These are phyloP conservation scores for Malacoctenus gilli DNA, from an alignment of 2,797 vertebrate genomes.

Conservation along the genomic window DNA sequence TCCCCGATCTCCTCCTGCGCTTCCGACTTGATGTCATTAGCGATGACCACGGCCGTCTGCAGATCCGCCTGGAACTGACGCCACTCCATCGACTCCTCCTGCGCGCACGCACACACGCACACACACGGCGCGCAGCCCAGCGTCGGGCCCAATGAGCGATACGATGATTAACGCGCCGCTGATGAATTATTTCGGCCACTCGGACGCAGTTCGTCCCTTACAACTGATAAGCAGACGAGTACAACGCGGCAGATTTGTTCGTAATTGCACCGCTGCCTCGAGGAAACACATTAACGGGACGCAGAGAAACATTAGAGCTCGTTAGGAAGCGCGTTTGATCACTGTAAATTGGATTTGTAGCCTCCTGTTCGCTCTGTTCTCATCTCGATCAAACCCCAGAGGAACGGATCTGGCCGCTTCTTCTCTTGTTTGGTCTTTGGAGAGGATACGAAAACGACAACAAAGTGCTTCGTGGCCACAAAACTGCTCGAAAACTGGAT, in stretches of 20 bases:
- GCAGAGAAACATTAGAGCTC: background rate
- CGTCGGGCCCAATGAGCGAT: slow-evolving; percentile 1
- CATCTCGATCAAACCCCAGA: background rate
- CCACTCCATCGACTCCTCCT: slow-evolving; percentile 98
- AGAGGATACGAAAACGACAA: no score
- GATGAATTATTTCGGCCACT: background rate
- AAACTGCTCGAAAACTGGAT: no score
- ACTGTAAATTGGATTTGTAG: background rate
- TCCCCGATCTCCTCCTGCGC: slow-evolving; percentile 97
- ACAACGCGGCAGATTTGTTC: background rate
- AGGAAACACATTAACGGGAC: background rate
- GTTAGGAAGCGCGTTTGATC: background rate
- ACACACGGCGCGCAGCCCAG: slow-evolving; percentile 1
- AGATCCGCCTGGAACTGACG: slow-evolving; percentile 97
- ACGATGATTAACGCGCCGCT: slow-evolving; percentile 1
- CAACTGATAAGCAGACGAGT: background rate
- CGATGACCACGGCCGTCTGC: slow-evolving; percentile 95
- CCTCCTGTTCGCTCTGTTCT: background rate
- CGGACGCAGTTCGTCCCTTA: background rate
- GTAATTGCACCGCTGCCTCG: background rate
- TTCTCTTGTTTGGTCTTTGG: no score
- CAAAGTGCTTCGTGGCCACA: no score
- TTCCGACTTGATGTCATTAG: slow-evolving; percentile 96
- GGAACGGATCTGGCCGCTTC: background rate
- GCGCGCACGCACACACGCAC: background rate